A percentile compares a stretch with the other conserved stretches of the same genome.
These are phyloP conservation scores for Thermophis baileyi DNA, from an alignment of 2,113 vertebrate species.

Conservation along the genomic window DNA sequence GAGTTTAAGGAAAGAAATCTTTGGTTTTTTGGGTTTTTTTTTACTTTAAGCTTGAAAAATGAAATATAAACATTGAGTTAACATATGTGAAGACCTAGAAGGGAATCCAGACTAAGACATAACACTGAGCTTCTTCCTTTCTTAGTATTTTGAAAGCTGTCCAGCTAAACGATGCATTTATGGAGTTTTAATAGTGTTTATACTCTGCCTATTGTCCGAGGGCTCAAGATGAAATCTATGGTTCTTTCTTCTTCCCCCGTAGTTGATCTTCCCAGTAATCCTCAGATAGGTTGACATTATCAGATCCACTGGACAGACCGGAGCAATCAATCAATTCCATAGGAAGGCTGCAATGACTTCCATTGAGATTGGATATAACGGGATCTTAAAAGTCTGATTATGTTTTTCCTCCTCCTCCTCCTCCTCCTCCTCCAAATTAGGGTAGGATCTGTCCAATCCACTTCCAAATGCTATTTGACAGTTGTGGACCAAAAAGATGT, in stretches of 20 bases:
- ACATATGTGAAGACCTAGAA: too few relatives aligned
- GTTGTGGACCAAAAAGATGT: too few relatives aligned
- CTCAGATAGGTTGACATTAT: neutral
- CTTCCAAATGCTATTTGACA: too few relatives aligned
- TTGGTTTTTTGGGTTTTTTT: slow-evolving; percentile 34
- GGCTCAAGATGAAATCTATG: neutral
- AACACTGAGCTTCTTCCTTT: too few relatives aligned
- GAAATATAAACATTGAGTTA: neutral
- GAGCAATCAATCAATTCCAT: neutral
- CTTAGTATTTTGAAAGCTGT: too few relatives aligned
- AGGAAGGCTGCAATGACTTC: neutral
- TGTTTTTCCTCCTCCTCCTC: too few relatives aligned
- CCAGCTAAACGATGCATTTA: too few relatives aligned
- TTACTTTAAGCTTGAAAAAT: slow-evolving; percentile 27
- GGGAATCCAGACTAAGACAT: too few relatives aligned
- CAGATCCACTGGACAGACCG: neutral
- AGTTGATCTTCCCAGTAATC: neutral
- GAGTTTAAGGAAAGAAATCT: slow-evolving; percentile 21
- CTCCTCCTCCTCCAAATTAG: neutral
- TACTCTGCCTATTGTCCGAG: neutral
- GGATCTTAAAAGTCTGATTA: too few relatives aligned
- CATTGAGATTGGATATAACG: neutral
- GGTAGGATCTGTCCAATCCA: too few relatives aligned
- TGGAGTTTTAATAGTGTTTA: too few relatives aligned
- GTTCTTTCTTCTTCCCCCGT: neutral